Percentiles rank a stretch among this genome's conserved stretches.
phyloP scores from a whole-genome alignment of 1,140 invertebrate species.

The Oreohelix idahoensis region DNA sequence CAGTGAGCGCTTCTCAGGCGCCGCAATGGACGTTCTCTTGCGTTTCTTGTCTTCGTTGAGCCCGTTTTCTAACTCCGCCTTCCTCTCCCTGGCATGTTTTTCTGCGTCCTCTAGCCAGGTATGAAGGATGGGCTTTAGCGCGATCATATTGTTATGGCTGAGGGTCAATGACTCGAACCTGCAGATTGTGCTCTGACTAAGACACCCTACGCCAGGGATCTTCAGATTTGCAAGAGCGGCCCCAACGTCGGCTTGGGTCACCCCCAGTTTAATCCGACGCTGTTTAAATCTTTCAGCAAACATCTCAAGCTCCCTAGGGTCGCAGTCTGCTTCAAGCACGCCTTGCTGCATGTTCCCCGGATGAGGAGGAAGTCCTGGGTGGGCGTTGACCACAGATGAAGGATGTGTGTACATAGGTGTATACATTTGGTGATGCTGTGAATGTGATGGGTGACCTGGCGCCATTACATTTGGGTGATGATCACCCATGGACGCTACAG shows the following conservation, averaged over 20 bases:
- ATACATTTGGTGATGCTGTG: slow-evolving; percentile 69
- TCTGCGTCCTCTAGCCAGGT: slow-evolving; percentile 99
- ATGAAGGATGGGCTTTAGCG: slow-evolving; percentile 98
- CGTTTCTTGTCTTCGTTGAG: slow-evolving; percentile 89
- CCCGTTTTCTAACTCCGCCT: slow-evolving; percentile 57
- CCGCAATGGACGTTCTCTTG: slow-evolving; percentile 98
- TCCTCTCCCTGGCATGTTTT: slow-evolving; percentile 68
- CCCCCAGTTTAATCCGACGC: slow-evolving; percentile 95
- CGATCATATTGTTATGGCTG: slow-evolving; percentile 99
- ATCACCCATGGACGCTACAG: slow-evolving; percentile 62
- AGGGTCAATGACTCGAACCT: slow-evolving; percentile 98
- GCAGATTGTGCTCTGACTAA: slow-evolving; percentile 96
- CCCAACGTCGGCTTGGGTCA: slow-evolving; percentile 99
- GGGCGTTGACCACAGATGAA: slow-evolving; percentile 50
- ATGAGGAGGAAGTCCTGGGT: slow-evolving; percentile 75
- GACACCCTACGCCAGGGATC: slow-evolving; percentile 95
- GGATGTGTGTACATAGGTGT: slow-evolving; percentile 53
- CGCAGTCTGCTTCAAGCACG: slow-evolving; percentile 79
- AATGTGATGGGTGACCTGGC: slow-evolving; percentile 71
- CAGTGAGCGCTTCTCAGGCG: slow-evolving; percentile 96
- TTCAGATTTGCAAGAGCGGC: slow-evolving; percentile 98
- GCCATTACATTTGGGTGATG: slow-evolving; percentile 63
- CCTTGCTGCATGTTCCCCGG: slow-evolving; percentile 79
- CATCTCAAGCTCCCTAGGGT: slow-evolving; percentile 96
- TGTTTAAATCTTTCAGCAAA: slow-evolving; percentile 99